Evolutionary conservation across 2,797 vertebrate species (phyloP), one percentile per base, ranked within the genome.

Genomic region (Intellagama lesueurii): DNA sequence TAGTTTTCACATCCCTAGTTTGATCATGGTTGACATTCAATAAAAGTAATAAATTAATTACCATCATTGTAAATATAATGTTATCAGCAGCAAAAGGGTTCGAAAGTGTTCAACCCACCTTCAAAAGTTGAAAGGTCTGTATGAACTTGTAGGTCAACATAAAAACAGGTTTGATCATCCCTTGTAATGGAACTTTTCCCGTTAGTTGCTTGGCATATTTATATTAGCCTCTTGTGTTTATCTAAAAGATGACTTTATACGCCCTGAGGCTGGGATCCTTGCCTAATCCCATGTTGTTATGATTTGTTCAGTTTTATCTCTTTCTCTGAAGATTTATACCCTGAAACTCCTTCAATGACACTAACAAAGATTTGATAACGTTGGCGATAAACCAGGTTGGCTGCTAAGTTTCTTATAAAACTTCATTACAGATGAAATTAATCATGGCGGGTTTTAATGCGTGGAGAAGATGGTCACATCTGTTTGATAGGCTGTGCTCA

Each of bases 361-460:
- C 49, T 95, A 92, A 91, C 85, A 94, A 92, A 92, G 89, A 92
- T 94, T 94, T 94, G 94, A 96, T 94, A 91, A 92, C 87, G 64
- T 89, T 91, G 81, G 93, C 68, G 92, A 96, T 95, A 96, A 96
- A 95, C 88, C 87, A 64, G 87, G 92, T 93, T 88, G 91, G 87
- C 91, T 92, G 92, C 91, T 87, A 95, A 93, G 91, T 93, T 95
- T 96, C 93, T 91, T 96, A 91, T 93, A 94, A 96, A 95, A 95
- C 94, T 95, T 96, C 94, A 96, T 95, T 96, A 95, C 88, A 93
- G 92, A 91, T 92, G 95, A 97, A 97, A 97, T 97, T 97, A 97
- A 98, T 98, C 96, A 97, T 93, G 92, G 92, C 35, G 92, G 96
- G 93, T 93, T 97, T 96, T 96, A 95, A 96, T 94, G 87, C 32